These are phyloP conservation scores for Blastobasis adustella DNA, from an alignment of 2,888 invertebrate species.

Conservation along the genomic window DNA sequence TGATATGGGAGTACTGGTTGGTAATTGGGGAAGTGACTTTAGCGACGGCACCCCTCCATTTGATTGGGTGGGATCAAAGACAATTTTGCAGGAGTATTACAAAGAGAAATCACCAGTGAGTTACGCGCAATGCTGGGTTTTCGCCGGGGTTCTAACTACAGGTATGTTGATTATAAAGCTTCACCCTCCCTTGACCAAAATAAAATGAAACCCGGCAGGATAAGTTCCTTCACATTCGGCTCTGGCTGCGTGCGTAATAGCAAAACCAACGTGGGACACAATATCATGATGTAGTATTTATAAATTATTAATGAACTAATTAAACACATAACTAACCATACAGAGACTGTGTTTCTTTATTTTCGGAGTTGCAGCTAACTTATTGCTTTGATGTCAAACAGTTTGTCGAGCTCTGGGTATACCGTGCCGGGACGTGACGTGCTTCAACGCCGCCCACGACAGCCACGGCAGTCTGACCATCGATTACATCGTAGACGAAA, in stretches of 20 bases:
- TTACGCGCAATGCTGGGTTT: conserved; percentile 97
- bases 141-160: conserved; percentile 91
- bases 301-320: no score
- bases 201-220: no score
- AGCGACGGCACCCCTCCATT: conserved; percentile 90
- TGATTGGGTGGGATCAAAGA: conserved; percentile 91
- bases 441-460: conserved; percentile 96
- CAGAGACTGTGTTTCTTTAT: no score
- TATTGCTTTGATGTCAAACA: conserved; percentile 21
- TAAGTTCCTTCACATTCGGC: no score
- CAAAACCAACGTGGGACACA: no score
- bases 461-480: conserved; percentile 93
- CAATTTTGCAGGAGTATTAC: conserved; percentile 89
- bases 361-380: no score
- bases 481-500: conserved; percentile 89
- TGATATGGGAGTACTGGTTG: conserved; percentile 88
- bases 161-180: conserved; percentile 48
- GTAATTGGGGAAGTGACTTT: conserved; percentile 92
- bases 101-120: conserved; percentile 90
- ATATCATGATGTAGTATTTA: no score
- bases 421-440: conserved; percentile 90
- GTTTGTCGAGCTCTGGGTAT: conserved; percentile 93
- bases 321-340: no score
- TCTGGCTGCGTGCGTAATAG: no score
- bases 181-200: no score